A percentile compares a stretch with the other conserved stretches of the same genome.
Evolutionary conservation across 2,888 invertebrate genomes (phyloP).

Genomic region (Coremacera marginata): DNA sequence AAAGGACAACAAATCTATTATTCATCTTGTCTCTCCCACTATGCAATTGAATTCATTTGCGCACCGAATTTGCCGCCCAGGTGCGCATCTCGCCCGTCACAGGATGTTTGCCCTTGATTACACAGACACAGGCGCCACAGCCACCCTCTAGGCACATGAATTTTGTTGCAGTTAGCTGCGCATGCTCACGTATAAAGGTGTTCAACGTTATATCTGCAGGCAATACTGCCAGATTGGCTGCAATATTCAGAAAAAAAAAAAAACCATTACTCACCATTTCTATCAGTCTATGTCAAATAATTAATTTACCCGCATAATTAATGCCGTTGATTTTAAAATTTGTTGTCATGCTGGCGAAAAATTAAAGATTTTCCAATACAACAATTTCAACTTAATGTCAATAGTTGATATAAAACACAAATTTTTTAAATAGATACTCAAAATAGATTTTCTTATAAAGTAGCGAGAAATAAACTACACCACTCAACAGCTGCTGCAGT

Average conservation of each 20-base stretch:
- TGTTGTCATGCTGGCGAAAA: constrained; percentile 8
- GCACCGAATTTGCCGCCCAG: constrained; percentile 77
- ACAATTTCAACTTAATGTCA: too few species aligned
- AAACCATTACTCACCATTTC: too few species aligned
- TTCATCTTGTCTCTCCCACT: too few species aligned
- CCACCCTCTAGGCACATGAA: constrained; percentile 79
- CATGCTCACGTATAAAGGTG: constrained; percentile 73
- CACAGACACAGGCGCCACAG: constrained; percentile 75
- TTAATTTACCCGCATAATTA: constrained; percentile 55
- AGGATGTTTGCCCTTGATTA: constrained; percentile 62
- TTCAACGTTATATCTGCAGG: constrained; percentile 72
- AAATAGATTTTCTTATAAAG: too few species aligned
- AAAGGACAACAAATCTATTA: constrained; percentile 61
- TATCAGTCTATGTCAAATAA: too few species aligned
- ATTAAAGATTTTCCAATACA: too few species aligned
- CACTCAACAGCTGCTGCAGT: too few species aligned
- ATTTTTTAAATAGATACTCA: too few species aligned
- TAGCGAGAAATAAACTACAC: too few species aligned
- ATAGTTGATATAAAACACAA: too few species aligned
- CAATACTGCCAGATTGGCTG: constrained; percentile 61
- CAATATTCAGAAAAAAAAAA: not conserved
- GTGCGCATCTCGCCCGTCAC: constrained; percentile 69
- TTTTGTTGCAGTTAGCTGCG: constrained; percentile 75
- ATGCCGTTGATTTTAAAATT: constrained; percentile 58
- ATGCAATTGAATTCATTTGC: constrained; percentile 45